Conservation (phyloP, 2,113 vertebrate genomes). For the Peromyscus californicus region DNA sequence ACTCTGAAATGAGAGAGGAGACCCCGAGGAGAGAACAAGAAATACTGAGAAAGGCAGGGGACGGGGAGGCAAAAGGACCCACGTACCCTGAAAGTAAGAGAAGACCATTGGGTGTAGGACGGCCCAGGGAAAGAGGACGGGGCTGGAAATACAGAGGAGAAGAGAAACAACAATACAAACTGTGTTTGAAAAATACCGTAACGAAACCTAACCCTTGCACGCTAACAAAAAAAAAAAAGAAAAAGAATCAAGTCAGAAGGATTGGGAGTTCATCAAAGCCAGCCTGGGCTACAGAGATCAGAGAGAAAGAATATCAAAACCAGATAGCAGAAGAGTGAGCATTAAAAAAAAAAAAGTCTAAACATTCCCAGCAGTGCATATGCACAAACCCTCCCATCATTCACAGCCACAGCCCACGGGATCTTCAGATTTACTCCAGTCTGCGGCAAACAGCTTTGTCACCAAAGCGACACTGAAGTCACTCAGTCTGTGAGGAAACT, state of each 20-base stretch:
- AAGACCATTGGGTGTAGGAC: neutral
- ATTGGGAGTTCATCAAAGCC: neutral
- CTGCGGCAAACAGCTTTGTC: neutral
- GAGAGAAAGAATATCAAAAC: neutral
- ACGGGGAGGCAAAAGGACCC: neutral
- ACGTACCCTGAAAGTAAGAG: neutral
- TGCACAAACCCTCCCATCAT: neutral
- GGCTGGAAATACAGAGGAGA: too few species aligned
- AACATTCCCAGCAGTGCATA: neutral
- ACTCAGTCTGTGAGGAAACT: neutral
- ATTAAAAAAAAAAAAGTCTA: neutral
- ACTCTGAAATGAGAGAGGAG: neutral
- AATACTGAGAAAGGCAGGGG: neutral
- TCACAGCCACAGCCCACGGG: neutral
- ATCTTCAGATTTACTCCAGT: conserved; percentile 6
- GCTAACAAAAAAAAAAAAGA: neutral
- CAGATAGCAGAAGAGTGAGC: neutral
- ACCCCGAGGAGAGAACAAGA: neutral
- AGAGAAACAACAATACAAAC: neutral
- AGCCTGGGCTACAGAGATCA: neutral
- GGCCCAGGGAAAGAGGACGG: too few species aligned
- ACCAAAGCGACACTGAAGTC: neutral
- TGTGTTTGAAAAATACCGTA: neutral
- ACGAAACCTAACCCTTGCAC: neutral
- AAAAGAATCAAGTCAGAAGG: neutral